Percentiles rank a stretch among this genome's conserved stretches.
Evolutionary conservation across 2,113 vertebrate genomes (phyloP).

Genomic region (Lamprotornis superbus): DNA sequence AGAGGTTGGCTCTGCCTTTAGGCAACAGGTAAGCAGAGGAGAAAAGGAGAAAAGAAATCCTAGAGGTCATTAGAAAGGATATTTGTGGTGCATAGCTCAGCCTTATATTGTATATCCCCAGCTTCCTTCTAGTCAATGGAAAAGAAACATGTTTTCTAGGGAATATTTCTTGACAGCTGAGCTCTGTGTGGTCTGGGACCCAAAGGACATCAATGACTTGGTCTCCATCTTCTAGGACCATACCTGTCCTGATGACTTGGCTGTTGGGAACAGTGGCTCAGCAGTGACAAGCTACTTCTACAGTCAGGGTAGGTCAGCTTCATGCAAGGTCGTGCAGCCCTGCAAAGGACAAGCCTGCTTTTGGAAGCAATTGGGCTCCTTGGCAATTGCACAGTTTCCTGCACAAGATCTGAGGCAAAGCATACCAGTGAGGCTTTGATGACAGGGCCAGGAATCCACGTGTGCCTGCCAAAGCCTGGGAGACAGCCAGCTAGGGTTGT

Average conservation of each 20-base stretch:
- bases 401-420: not conserved
- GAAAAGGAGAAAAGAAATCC: not conserved
- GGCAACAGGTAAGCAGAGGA: not conserved
- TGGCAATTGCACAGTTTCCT: not conserved
- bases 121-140: not conserved
- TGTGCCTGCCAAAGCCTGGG: not conserved
- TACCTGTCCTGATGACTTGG: not conserved
- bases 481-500: not conserved
- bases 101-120: not conserved
- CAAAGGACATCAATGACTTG: not conserved
- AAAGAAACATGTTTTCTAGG: not conserved
- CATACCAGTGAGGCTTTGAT: not conserved
- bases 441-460: rapidly evolving
- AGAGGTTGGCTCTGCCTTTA: not conserved
- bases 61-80: not conserved
- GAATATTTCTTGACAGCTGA: not conserved
- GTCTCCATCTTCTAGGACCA: not conserved
- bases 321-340: rapidly evolving
- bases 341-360: not conserved
- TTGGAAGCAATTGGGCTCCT: not conserved
- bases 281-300: not conserved
- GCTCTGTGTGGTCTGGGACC: not conserved
- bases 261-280: not conserved
- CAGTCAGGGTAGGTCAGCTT: not conserved
- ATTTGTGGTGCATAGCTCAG: not conserved